These are phyloP conservation scores for Hyles lineata DNA, from an alignment of 2,888 invertebrate genomes.

Conservation along the genomic window DNA sequence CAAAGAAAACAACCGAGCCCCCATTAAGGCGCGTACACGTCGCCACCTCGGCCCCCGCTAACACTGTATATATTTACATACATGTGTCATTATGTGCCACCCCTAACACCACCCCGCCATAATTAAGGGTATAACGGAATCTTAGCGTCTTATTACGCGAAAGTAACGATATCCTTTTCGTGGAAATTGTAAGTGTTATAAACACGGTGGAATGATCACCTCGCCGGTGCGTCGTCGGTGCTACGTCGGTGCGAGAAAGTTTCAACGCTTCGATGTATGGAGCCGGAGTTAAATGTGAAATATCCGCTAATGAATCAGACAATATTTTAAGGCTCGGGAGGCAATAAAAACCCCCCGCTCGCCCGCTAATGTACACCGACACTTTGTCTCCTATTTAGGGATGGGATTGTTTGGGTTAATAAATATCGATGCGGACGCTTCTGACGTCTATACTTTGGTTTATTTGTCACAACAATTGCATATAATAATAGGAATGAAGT, in stretches of 20 bases:
- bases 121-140: slow-evolving; percentile 85
- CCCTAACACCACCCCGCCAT: slow-evolving; percentile 64
- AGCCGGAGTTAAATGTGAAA: slow-evolving; percentile 82
- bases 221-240: slow-evolving; percentile 68
- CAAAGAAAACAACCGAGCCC: slow-evolving; percentile 83
- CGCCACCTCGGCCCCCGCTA: slow-evolving; percentile 79
- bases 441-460: slow-evolving; percentile 36
- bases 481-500: not conserved
- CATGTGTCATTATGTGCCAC: slow-evolving; percentile 80
- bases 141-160: slow-evolving; percentile 84
- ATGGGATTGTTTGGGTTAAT: slow-evolving; percentile 74
- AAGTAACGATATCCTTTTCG: slow-evolving; percentile 82
- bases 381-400: slow-evolving; percentile 78
- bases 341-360: slow-evolving; percentile 80
- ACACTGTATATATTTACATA: slow-evolving; percentile 83
- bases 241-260: slow-evolving; percentile 71
- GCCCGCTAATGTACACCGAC: slow-evolving; percentile 80
- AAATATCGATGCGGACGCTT: slow-evolving; percentile 76
- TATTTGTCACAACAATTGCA: too few species aligned
- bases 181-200: slow-evolving; percentile 82
- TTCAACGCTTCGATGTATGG: slow-evolving; percentile 57
- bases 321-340: slow-evolving; percentile 83
- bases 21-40: slow-evolving; percentile 81
- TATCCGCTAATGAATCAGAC: slow-evolving; percentile 85
- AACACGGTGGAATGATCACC: slow-evolving; percentile 57